Evolutionary conservation across 92 coral and sea anemone genomes (phyloP), one percentile per base, ranked within the genome.

Genomic region (Epizoanthus rinbou): DNA sequence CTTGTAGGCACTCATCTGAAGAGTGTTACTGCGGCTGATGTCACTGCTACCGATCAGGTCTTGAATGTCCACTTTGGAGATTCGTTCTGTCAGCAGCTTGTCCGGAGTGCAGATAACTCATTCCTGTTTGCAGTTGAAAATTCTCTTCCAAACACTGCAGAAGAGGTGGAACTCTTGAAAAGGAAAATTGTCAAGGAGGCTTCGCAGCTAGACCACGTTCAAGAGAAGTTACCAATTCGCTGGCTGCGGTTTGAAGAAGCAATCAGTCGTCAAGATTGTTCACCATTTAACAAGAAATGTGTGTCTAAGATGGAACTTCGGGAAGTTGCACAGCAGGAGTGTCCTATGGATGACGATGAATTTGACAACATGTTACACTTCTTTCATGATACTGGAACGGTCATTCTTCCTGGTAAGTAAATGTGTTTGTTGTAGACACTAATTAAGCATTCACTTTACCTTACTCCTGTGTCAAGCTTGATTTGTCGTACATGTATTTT

Each of bases 201-300:
- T 10, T 63, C 76, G 25, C 70, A 86, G 14, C 65, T 80, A 13
- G 69, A 76, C 45, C 84, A 80, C 21, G 71, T 86, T 1, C 59
- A 58, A 52, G 89, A 86, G 56, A 50, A 81, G 63, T 62, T 86
- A n/a, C 89, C 89, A 43, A 35, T 86, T 35, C 66, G 84, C 25
- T 86, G 89, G 89, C 74, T 86, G 47, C 86, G 18, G 28, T 86
- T 84, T 65, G 89, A 86, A 73, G 89, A 86, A 16, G 75, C 54
- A 24, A 86, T 86, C 23, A 57, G 72, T 17, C 58, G 72, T n/a
- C 72, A 73, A 33, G 41, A 41, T 35, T 35, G 62, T 37, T 31
- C 60, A 22, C 73, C 86, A 28, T 66, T 63, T 52, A n/a, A 35
- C 31, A 60, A 72, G 72, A 80, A 80, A 75, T 86, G 82, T 63